Evolutionary conservation across 2,797 vertebrate species (phyloP).

Genomic region (Luscinia luscinia): DNA sequence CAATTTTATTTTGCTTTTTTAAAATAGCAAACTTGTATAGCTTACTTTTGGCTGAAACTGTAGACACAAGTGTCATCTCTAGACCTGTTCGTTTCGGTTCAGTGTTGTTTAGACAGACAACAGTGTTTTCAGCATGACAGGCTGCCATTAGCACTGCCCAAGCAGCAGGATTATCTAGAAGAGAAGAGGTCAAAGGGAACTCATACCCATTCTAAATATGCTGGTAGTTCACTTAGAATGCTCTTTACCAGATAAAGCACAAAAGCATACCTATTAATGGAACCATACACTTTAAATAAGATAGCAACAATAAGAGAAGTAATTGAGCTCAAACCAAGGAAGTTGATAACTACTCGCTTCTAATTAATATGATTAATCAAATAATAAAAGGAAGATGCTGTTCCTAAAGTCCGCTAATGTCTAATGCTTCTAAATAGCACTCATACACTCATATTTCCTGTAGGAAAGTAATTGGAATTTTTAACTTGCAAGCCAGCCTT

Average conservation of each 20-base stretch:
- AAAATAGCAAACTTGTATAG: neutral
- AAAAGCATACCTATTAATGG: neutral
- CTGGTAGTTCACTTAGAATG: neutral
- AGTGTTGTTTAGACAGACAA: slow-evolving; percentile 79
- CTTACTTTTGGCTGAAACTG: slow-evolving; percentile 92
- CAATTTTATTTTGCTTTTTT: neutral
- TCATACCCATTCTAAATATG: neutral
- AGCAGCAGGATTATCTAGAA: slow-evolving; percentile 88
- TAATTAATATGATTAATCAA: neutral
- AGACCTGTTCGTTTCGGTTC: slow-evolving; percentile 77
- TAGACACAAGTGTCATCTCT: slow-evolving; percentile 82
- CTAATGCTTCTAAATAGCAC: neutral
- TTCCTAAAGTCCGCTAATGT: neutral
- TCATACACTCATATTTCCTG: neutral
- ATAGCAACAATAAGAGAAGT: neutral
- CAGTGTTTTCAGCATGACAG: slow-evolving; percentile 88
- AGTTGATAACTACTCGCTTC: neutral
- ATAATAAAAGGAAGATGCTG: neutral
- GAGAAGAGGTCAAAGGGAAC: neutral
- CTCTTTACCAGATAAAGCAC: neutral
- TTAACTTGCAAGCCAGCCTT: neutral
- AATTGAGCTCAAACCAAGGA: neutral
- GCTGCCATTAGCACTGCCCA: slow-evolving; percentile 96
- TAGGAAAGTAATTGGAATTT: neutral
- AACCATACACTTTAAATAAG: neutral